Evolutionary conservation across 2,888 invertebrate genomes (phyloP).

Genomic region (Helobdella robusta): DNA sequence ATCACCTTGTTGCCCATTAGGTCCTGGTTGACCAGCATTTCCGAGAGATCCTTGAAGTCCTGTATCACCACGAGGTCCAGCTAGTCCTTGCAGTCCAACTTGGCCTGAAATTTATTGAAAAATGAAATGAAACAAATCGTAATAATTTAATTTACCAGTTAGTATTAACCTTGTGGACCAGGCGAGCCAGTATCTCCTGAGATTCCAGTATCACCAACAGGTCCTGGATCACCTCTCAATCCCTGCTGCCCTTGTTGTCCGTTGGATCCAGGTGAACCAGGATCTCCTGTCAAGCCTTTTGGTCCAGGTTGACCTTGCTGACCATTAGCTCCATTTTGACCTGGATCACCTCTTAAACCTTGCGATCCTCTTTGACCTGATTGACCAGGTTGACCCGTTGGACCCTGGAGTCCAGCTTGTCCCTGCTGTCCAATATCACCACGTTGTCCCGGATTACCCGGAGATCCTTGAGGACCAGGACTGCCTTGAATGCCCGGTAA

Average conservation of each 20-base stretch:
- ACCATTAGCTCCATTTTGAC: conserved; percentile 24
- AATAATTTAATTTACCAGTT: neutral
- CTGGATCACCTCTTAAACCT: neutral
- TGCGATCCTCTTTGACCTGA: neutral
- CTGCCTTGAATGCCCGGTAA: conserved; percentile 3
- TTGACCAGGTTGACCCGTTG: neutral
- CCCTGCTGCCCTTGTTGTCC: conserved; percentile 23
- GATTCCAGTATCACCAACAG: conserved; percentile 1
- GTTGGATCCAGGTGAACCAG: conserved; percentile 19
- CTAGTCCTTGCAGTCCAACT: conserved; percentile 9
- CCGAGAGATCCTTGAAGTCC: conserved; percentile 26
- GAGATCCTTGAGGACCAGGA: neutral
- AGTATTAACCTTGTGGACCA: conserved; percentile 13
- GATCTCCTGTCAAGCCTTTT: conserved; percentile 21
- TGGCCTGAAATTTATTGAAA: conserved; percentile 1
- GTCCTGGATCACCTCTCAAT: conserved; percentile 12
- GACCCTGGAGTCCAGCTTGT: neutral
- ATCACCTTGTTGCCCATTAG: neutral
- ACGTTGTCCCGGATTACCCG: neutral
- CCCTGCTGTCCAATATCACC: neutral
- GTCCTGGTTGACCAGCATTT: conserved; percentile 22
- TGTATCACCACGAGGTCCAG: conserved; percentile 20
- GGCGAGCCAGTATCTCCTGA: conserved; percentile 18
- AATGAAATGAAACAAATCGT: no score
- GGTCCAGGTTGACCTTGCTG: conserved; percentile 22